A percentile compares a stretch with the other conserved stretches of the same genome.
Conservation (phyloP, 2,888 invertebrate genomes). For the Anarsia innoxiella region DNA sequence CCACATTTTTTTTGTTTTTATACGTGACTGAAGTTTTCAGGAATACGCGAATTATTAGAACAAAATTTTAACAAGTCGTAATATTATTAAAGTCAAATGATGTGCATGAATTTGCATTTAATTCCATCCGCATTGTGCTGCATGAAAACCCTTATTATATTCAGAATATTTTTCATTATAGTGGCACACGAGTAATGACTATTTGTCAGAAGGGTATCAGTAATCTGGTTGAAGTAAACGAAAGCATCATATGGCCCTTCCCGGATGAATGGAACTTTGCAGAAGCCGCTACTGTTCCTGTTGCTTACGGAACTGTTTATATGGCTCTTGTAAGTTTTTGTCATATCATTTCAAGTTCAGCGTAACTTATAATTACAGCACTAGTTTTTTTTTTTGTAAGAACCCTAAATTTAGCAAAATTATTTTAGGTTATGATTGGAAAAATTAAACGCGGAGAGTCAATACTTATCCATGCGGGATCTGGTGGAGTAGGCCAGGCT, state of each 20-base stretch:
- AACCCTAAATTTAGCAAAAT: not conserved
- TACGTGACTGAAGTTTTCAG: no score
- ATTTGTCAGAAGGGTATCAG: conserved; percentile 70
- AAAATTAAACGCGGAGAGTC: conserved; percentile 87
- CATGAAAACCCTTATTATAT: not conserved
- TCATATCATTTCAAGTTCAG: not conserved
- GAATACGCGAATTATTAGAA: no score
- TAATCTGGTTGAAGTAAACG: conserved; percentile 74
- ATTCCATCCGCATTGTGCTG: no score
- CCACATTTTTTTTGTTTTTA: no score
- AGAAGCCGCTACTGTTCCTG: conserved; percentile 86
- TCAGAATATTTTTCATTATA: conserved; percentile 18
- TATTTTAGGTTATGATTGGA: conserved; percentile 74
- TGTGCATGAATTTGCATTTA: no score
- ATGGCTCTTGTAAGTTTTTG: conserved; percentile 58
- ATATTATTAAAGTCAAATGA: no score
- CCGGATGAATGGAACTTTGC: conserved; percentile 79
- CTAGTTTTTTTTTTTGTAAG: not conserved
- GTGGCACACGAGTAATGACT: conserved; percentile 80
- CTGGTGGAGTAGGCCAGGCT: conserved; percentile 97
- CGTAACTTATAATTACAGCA: not conserved
- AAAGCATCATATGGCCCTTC: conserved; percentile 73
- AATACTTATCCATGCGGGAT: conserved; percentile 94
- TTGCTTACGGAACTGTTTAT: conserved; percentile 82
- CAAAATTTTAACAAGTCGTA: no score